phyloP scores from a whole-genome alignment of 2,797 vertebrate genomes.

The Coregonus sp. region DNA sequence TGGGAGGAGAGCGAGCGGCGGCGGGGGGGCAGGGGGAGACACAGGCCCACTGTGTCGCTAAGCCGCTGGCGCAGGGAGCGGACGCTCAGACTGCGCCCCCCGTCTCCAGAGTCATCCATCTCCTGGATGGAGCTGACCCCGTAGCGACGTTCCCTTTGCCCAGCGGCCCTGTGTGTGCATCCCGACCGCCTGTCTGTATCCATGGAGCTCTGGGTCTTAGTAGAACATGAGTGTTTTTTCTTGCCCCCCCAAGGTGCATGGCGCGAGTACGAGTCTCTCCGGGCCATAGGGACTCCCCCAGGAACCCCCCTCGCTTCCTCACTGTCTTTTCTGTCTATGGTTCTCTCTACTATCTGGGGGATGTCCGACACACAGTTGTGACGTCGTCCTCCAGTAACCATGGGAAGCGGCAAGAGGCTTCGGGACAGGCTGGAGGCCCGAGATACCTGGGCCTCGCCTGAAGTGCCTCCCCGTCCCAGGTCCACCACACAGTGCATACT shows the following conservation, averaged over 20 bases:
- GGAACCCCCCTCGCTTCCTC: constrained; percentile 76
- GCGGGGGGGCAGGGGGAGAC: constrained; percentile 87
- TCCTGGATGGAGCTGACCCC: constrained; percentile 90
- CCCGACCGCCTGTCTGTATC: constrained; percentile 86
- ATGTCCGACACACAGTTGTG: constrained; percentile 94
- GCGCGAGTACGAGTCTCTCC: constrained; percentile 94
- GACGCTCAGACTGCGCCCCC: constrained; percentile 77
- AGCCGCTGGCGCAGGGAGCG: constrained; percentile 89
- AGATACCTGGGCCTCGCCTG: constrained; percentile 71
- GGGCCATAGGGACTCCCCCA: constrained; percentile 78
- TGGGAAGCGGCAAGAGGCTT: constrained; percentile 61
- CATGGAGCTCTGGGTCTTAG: constrained; percentile 94
- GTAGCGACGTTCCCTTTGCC: constrained; percentile 85
- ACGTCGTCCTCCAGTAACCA: constrained; percentile 72
- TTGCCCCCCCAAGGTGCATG: constrained; percentile 97
- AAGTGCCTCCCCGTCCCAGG: constrained; percentile 72
- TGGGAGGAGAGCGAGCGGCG: constrained; percentile 81
- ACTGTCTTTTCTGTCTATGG: constrained; percentile 87
- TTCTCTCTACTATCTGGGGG: constrained; percentile 95
- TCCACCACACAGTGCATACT: constrained; percentile 79
- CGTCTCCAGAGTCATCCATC: constrained; percentile 77
- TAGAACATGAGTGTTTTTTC: constrained; percentile 98
- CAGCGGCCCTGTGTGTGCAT: constrained; percentile 80
- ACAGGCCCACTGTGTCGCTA: constrained; percentile 92
- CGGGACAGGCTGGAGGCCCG: constrained; percentile 74